Base-by-base conservation (phyloP, 2,797 vertebrate species). In the Malacoraja senta region DNA sequence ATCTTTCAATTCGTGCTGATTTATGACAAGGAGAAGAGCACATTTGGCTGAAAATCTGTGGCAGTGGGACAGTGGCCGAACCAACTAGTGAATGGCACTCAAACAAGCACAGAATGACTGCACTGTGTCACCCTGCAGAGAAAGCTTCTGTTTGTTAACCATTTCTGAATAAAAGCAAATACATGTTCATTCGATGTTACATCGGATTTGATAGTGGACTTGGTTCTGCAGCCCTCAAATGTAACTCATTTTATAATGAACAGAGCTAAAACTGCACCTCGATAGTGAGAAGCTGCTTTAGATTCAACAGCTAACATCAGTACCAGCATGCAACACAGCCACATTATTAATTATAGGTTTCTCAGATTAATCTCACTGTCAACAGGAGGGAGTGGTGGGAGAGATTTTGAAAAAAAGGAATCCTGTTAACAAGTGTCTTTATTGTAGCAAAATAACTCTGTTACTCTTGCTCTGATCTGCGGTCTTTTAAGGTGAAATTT, bases 261-360 rank as follows among this genome's bases (percentile, higher is more conserved):
- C 71, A 44, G 26, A 53, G 24, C 24, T 35, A 7, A 92, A 74
- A 53, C 38, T 58, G 24, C 24, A 53, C 13, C 15, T 26, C 35
- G 74, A 38, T 71, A 4, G 72, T 38, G 32, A 44, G 17, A 92
- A 92, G 35, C 21, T 26, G 13, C 24, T 92, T 38, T 92, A 53
- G 1, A 76, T 38, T 92, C 35, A 76, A 58, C 35, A n/a, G 71
- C 38, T 32, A 76, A 76, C 72, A 44, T 76, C 24, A 76, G 90
- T 38, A 92, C 68, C 90, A n/a, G 32, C 38, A 76, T 92, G 71
- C 90, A 92, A 92, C 26, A 58, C 44, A 29, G 35, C 38, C 19
- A 84, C 81, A 58, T 17, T 58, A 71, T 74, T 92, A 76, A 92
- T 92, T 38, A 76, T 29, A 17, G 15, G 68, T 92, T 92, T 92